A percentile compares a stretch with the other conserved stretches of the same genome.
Conservation (phyloP, 2,888 invertebrate genomes). For the Caenorhabditis sulstoni region DNA sequence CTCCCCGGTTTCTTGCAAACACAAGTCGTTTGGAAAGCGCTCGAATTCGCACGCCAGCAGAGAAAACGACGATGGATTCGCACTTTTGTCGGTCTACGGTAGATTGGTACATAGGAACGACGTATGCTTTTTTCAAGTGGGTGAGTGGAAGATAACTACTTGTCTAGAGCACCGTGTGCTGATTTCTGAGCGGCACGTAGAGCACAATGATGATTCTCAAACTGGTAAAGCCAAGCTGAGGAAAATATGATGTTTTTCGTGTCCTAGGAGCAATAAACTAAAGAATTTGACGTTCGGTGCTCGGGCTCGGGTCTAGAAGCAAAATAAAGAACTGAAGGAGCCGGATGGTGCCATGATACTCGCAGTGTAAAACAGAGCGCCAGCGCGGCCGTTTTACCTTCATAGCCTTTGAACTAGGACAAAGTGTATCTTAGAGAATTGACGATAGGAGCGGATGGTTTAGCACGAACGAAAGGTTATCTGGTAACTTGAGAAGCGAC, state of each 20-base stretch:
- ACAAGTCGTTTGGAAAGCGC: conserved; percentile 20
- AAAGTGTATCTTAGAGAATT: conserved; percentile 18
- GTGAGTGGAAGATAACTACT: conserved; percentile 11
- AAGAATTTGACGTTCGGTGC: conserved; percentile 4
- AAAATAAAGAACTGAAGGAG: conserved; percentile 2
- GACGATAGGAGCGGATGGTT: background rate
- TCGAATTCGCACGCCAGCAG: conserved; percentile 26
- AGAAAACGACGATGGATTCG: conserved; percentile 2
- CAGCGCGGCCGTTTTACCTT: conserved; percentile 2
- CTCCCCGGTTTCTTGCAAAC: conserved; percentile 47
- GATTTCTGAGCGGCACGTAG: conserved; percentile 47
- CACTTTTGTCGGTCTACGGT: conserved; percentile 37
- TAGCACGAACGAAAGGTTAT: conserved; percentile 5
- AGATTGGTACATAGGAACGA: conserved; percentile 46
- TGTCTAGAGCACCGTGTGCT: conserved; percentile 24
- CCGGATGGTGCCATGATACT: conserved; percentile 9
- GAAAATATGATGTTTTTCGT: background rate
- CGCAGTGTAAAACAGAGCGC: conserved; percentile 25
- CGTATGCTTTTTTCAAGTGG: conserved; percentile 55
- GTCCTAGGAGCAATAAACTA: background rate
- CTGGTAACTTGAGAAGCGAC: background rate
- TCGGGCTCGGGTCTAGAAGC: background rate
- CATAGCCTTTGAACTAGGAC: conserved; percentile 38
- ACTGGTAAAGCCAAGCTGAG: background rate
- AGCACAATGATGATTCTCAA: background rate